Base-by-base conservation (phyloP, 1,140 invertebrate species). In the Pectinophora gossypiella region DNA sequence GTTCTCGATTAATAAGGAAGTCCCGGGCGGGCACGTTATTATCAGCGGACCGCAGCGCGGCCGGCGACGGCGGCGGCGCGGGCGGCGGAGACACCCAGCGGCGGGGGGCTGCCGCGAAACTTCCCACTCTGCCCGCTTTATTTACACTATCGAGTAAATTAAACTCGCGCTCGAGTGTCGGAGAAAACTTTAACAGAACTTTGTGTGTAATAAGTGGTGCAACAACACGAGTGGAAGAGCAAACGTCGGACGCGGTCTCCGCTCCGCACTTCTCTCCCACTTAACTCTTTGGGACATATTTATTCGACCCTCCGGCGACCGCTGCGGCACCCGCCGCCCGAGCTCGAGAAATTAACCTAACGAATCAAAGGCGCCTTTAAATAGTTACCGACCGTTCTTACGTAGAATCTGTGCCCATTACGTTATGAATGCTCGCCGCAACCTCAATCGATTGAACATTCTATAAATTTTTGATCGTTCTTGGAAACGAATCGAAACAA, bases 81-180 rank as follows among this genome's bases (percentile, higher is more conserved):
- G 80, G 82, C 83, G 79, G 72, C 83, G 78, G 53, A 9, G 18
- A 18, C 13, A 44, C 42, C 19, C 47, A 55, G 54, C 68, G 69
- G 57, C 73, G 67, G 79, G 70, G 64, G 58, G 64, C 69, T 61
- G 73, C 76, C 74, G 63, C 73, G 65, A 83, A 85, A 87, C 76
- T 82, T 84, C 68, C 72, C 76, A 73, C 75, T 83, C 76, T 76
- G 68, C 75, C 74, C 75, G 84, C 85, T 88, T 89, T 89, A 88
- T 89, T 89, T 89, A 89, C 85, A 87, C 87, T 86, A 89, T 87
- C 82, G 79, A 83, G 80, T 88, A 89, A 89, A 89, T 89, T 89
- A 89, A 88, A 87, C 87, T 88, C 83, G 64, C 79, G 71, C 84
- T 79, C 76, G 79, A 84, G 80, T 84, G 84, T 78, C 72, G 73